Evolutionary conservation across 2,797 vertebrate species (phyloP).

Genomic region (Syndactyla subalaris): DNA sequence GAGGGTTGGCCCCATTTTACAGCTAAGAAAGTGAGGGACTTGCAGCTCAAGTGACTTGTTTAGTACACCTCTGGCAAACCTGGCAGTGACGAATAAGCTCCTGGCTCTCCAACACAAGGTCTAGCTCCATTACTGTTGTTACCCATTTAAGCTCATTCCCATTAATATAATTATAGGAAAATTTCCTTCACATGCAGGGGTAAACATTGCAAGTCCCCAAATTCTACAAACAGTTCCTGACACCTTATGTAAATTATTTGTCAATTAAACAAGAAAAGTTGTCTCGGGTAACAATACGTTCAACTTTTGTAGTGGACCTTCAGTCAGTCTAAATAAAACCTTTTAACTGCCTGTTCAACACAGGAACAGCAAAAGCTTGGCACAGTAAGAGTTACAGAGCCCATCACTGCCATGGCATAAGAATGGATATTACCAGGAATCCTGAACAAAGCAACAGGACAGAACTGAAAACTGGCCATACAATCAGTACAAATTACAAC

Average conservation of each 20-base stretch:
- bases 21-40: background rate
- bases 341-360: background rate
- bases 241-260: background rate
- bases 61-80: background rate
- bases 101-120: background rate
- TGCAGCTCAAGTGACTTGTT: background rate
- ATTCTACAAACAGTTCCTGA: background rate
- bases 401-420: fast-evolving
- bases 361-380: background rate
- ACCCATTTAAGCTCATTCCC: background rate
- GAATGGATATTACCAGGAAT: background rate
- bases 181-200: background rate
- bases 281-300: background rate
- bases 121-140: background rate
- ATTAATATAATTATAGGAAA: background rate
- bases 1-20: background rate
- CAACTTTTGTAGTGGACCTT: background rate
- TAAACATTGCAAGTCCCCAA: background rate
- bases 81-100: background rate
- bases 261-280: background rate
- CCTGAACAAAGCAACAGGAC: background rate
- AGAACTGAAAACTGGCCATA: background rate
- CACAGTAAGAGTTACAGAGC: background rate
- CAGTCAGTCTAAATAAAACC: background rate
- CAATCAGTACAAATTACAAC: background rate